Evolutionary conservation across 37 sponge, comb jelly and placozoan genomes (phyloP), one percentile per base, ranked within the genome.

Genomic region (Hormiphora californensis): DNA sequence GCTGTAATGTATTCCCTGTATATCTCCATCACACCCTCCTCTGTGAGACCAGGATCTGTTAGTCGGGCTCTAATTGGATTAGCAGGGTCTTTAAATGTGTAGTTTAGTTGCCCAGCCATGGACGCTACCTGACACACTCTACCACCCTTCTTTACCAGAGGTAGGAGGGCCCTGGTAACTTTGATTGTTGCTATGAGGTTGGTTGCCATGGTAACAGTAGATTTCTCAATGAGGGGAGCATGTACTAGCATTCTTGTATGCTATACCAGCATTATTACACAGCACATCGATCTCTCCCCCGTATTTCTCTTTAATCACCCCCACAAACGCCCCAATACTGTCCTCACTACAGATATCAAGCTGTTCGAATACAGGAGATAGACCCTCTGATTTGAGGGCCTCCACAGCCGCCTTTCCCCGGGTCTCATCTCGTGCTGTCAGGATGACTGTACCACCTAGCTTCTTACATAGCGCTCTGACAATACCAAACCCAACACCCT

Each of bases 231-330:
- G 32, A 63, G 57, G 11, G 96, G 90, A 87, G 90, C 94, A 85
- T n/a, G 92, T 95, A 0, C 92, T 89, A 28, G 89, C 89, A 8
- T 32, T 21, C 31, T 92, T 90, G 86, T 73, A 92, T 30, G 91
- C 90, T 32, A 92, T 87, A 0, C 89, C 93, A 43, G 96, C 96
- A 89, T 96, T 96, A 59, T 93, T 96, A 51, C 93, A 89, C 30
- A 96, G 88, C 0, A 93, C 67, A 51, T 92, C 95, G 0, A 92
- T 39, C n/a, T n/a, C n/a, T 0, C 95, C 95, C 15, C 87, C 87
- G 37, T 87, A 87, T 21, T 87, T 55, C 0, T 22, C 32, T 38
- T 63, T 62, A 4, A 87, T 28, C 3, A 32, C 27, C 0, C 32
- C 53, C 38, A 59, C 39, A 11, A 89, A 44, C 19, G 31, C 39